Evolutionary conservation across 2,888 invertebrate species (phyloP).

Genomic region (Prosapia bicincta): DNA sequence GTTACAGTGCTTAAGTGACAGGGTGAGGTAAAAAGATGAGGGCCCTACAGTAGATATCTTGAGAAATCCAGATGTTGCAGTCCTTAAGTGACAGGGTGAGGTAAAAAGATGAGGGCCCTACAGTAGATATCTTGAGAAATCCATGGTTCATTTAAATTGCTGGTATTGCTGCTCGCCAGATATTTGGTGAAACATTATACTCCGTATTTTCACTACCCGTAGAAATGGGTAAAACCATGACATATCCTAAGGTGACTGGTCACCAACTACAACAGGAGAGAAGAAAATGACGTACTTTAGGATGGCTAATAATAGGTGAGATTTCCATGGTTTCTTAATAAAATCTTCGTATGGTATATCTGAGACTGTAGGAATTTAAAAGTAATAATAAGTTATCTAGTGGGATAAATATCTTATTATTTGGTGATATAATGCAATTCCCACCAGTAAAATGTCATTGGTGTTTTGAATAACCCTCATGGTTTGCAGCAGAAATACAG

Average conservation of each 20-base stretch:
- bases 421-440: constrained; percentile 39
- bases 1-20: not conserved
- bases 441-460: constrained; percentile 38
- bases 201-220: not conserved
- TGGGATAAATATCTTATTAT: constrained; percentile 36
- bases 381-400: constrained; percentile 33
- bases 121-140: not conserved
- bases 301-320: constrained; percentile 39
- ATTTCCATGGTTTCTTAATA: constrained; percentile 40
- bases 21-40: too few relatives aligned
- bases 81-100: not conserved
- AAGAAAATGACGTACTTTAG: constrained; percentile 35
- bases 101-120: not conserved
- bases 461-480: not conserved
- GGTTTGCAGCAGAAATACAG: constrained; percentile 19
- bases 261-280: constrained; percentile 16
- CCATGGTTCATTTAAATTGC: not conserved
- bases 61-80: not conserved
- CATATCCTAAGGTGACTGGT: not conserved
- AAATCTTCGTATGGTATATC: constrained; percentile 32
- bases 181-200: constrained; percentile 10
- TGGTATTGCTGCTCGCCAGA: constrained; percentile 1
- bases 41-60: too few relatives aligned
- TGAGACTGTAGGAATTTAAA: constrained; percentile 33
- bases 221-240: not conserved